phyloP scores from a whole-genome alignment of 2,113 vertebrate species.

The Oophaga pumilio region DNA sequence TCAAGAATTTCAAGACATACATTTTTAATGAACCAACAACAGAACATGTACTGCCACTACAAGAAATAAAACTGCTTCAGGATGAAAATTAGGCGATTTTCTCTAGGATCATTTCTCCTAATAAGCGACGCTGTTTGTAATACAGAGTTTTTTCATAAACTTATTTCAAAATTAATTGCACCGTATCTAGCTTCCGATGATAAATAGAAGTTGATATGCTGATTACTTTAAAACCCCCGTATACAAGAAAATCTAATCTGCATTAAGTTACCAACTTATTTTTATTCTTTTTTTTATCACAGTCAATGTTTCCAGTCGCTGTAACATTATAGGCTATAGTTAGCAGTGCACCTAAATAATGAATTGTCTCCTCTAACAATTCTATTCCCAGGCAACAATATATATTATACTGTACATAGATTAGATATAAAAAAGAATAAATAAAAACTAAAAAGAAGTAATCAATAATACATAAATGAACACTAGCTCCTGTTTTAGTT shows the following conservation, averaged over 20 bases:
- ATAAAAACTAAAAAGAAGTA: too few relatives aligned
- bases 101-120: not conserved
- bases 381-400: too few relatives aligned
- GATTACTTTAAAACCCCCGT: not conserved
- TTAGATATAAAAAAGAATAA: too few relatives aligned
- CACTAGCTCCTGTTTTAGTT: too few relatives aligned
- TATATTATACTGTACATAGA: too few relatives aligned
- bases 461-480: too few relatives aligned
- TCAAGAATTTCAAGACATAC: not conserved
- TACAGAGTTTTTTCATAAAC: not conserved
- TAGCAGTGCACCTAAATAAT: too few relatives aligned
- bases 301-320: not conserved
- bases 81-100: conserved; percentile 12
- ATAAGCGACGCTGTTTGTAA: not conserved
- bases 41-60: not conserved
- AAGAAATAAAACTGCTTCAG: conserved; percentile 12
- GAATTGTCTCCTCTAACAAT: too few relatives aligned
- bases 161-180: not conserved
- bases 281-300: not conserved
- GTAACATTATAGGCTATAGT: not conserved
- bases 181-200: not conserved
- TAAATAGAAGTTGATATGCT: not conserved
- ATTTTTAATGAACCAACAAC: conserved; percentile 34
- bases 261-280: not conserved
- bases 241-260: not conserved